phyloP scores from a whole-genome alignment of 2,888 invertebrate species.

The Caenorhabditis sp. region DNA sequence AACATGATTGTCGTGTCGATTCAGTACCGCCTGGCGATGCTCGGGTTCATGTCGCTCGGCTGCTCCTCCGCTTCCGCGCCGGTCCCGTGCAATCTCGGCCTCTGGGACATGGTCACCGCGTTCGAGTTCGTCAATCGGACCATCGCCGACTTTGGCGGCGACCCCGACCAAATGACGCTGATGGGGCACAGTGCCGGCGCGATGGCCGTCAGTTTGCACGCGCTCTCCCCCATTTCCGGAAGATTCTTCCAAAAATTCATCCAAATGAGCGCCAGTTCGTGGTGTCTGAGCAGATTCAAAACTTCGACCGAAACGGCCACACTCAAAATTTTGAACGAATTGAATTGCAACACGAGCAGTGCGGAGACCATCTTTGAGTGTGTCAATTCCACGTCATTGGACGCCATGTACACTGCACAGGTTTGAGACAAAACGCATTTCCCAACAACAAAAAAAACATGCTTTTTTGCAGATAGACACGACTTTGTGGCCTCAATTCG shows the following conservation, averaged over 20 bases:
- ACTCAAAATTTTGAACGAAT: conserved; percentile 24
- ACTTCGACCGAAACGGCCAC: too few species aligned
- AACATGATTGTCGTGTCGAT: conserved; percentile 35
- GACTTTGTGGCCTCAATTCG: conserved; percentile 33
- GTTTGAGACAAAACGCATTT: background rate
- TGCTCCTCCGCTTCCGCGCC: conserved; percentile 17
- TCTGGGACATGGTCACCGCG: conserved; percentile 51
- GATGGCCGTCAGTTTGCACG: conserved; percentile 36
- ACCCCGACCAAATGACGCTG: conserved; percentile 37
- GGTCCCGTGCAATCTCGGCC: conserved; percentile 50
- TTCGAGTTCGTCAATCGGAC: conserved; percentile 42
- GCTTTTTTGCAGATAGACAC: conserved; percentile 12
- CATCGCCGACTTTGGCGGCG: conserved; percentile 42
- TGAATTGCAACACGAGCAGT: conserved; percentile 10
- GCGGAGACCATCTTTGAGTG: background rate
- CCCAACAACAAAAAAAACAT: background rate
- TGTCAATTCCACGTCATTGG: background rate
- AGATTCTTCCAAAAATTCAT: conserved; percentile 38
- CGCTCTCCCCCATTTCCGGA: conserved; percentile 45
- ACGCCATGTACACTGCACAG: conserved; percentile 15
- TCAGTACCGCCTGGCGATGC: conserved; percentile 47
- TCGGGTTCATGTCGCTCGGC: conserved; percentile 46
- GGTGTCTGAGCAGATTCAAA: conserved; percentile 17
- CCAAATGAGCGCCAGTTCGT: conserved; percentile 35
- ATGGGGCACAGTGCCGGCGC: conserved; percentile 50